Conservation (phyloP, 2,113 vertebrate species). For the Chunga burmeisteri region DNA sequence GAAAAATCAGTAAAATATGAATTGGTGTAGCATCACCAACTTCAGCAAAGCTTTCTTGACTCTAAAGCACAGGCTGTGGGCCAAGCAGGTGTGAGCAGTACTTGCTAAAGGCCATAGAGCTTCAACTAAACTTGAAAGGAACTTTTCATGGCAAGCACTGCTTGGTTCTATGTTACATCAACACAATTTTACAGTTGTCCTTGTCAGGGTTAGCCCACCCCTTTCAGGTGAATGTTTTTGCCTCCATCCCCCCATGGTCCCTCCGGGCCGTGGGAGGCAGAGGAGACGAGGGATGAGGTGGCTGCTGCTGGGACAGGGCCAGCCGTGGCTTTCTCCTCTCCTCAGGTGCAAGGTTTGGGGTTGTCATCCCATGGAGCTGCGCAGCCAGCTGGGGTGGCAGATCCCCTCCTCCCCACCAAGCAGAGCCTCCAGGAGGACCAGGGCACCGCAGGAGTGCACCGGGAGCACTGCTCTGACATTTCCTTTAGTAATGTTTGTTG, state of each 20-base stretch:
- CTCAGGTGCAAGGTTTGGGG: neutral
- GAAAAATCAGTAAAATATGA: neutral
- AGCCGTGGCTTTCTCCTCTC: neutral
- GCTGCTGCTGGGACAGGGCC: neutral
- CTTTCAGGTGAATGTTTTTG: neutral
- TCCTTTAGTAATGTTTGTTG: neutral
- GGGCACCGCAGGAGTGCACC: rapidly evolving
- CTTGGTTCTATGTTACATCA: neutral
- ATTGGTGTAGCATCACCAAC: neutral
- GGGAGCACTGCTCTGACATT: neutral
- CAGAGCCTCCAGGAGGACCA: neutral
- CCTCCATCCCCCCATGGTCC: neutral
- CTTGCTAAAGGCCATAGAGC: neutral
- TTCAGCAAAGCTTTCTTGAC: neutral
- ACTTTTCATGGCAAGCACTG: neutral
- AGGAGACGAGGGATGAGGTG: rapidly evolving
- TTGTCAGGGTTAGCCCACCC: neutral
- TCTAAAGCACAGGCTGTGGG: neutral
- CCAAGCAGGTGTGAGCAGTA: neutral
- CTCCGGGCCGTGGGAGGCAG: neutral
- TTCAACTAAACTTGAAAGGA: neutral
- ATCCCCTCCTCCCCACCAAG: neutral
- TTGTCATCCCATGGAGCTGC: rapidly evolving
- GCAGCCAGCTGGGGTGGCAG: too few relatives aligned
- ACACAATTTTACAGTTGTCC: neutral